Evolutionary conservation across 2,113 vertebrate species (phyloP), one percentile per base, ranked within the genome.

Genomic region (Salvelinus fontinalis): DNA sequence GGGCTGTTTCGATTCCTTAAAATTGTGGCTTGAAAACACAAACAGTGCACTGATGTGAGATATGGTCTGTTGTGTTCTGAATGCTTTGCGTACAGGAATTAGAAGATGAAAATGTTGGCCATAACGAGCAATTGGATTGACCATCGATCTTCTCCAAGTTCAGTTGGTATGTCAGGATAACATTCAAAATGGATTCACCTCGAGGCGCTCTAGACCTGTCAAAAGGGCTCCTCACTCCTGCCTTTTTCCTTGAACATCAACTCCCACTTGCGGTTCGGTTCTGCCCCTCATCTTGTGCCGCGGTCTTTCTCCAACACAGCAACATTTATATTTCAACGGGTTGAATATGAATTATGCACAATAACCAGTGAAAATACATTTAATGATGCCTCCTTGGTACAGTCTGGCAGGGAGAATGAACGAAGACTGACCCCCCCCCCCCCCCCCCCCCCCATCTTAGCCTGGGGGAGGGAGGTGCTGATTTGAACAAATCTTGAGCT

Each of bases 301-400:
- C 24, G 60, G 81, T 79, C 87, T 85, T 92, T 86, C 88, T 86
- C 90, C 92, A 92, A 91, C 89, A 92, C 88, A 39, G 87, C 91
- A 90, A 81, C 94, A 95, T 97, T 94, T 90, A 97, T 97, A 96
- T 96, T 97, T 96, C 93, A 98, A 90, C 87, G 89, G 84, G 84
- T 86, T 44, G 86, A 83, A 87, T 93, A 96, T 97, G 94, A 97
- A 97, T 97, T 96, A 97, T 97, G 95, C 94, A 96, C 94, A 91
- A 86, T 90, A 92, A 92, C 91, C 89, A 92, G 92, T 87, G 91
- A 95, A 93, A 93, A 93, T 86, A 91, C 93, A 94, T 95, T 96
- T 96, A 97, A 97, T 96, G 95, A 96, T 94, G 93, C 87, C 88
- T 93, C 84, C 59, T 87, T 87, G 89, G 89, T 89, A 89, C 93